Evolutionary conservation across 2,888 invertebrate species (phyloP).

Genomic region (Drosophila cognata): DNA sequence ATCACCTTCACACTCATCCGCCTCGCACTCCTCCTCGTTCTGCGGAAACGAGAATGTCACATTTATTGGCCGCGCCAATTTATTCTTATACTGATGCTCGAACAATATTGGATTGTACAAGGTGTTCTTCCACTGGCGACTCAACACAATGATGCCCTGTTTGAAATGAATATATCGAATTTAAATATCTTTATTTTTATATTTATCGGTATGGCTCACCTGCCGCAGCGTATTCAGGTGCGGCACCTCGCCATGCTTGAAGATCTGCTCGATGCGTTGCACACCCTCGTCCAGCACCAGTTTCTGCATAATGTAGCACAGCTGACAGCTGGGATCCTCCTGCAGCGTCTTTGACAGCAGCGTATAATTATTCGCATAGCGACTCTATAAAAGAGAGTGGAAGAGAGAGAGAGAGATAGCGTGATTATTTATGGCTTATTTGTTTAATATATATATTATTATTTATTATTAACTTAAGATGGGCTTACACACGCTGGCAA

Average conservation of each 20-base stretch:
- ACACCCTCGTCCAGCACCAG: conserved; percentile 92
- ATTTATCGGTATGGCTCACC: conserved; percentile 84
- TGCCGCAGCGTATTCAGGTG: conserved; percentile 94
- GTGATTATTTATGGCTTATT: background rate
- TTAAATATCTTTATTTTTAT: background rate
- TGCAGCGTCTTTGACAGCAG: conserved; percentile 95
- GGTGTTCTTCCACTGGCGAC: conserved; percentile 98
- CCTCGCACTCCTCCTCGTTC: conserved; percentile 88
- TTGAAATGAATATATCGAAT: background rate
- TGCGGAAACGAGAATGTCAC: conserved; percentile 95
- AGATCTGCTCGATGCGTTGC: conserved; percentile 91
- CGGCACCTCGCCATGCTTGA: conserved; percentile 93
- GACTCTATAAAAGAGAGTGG: conserved; percentile 88
- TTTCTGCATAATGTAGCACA: conserved; percentile 94
- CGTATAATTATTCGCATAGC: conserved; percentile 93
- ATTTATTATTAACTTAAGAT: no score
- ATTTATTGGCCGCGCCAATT: conserved; percentile 92
- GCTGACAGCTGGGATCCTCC: conserved; percentile 97
- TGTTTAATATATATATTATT: no score
- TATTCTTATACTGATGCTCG: conserved; percentile 95
- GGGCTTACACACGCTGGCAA: no score
- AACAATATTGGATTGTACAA: conserved; percentile 96
- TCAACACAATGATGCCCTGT: conserved; percentile 97
- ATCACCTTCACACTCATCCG: conserved; percentile 84
- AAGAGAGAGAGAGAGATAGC: background rate